Evolutionary conservation across 1,140 invertebrate genomes (phyloP).

Genomic region (Mesaphorura yosii): DNA sequence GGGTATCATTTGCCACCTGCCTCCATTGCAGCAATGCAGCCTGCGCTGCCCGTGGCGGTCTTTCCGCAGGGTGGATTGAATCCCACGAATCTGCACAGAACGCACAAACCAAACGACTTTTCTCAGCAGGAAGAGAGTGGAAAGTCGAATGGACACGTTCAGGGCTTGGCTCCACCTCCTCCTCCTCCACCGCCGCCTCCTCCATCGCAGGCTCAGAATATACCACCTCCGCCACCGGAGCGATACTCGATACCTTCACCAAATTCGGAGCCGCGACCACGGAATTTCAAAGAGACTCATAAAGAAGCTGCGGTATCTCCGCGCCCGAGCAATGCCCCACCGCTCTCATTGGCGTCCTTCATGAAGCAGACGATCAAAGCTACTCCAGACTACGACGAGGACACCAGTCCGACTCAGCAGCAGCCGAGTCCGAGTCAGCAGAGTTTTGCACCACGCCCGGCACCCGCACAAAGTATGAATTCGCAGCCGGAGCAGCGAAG

Average conservation of each 20-base stretch:
- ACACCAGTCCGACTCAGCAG: too few relatives aligned
- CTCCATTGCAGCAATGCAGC: slow-evolving; percentile 45
- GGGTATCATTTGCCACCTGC: slow-evolving; percentile 40
- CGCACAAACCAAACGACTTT: slow-evolving; percentile 22
- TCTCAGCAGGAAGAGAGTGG: slow-evolving; percentile 4
- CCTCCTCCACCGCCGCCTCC: slow-evolving; percentile 32
- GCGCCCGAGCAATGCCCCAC: background rate
- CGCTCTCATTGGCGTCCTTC: slow-evolving; percentile 1
- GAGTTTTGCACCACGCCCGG: background rate
- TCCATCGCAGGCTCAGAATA: background rate
- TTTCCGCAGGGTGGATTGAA: slow-evolving; percentile 44
- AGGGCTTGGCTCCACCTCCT: slow-evolving; percentile 38
- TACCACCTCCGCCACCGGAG: slow-evolving; percentile 13
- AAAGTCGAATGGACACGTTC: background rate
- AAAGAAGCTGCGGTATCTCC: background rate
- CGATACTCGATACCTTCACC: background rate
- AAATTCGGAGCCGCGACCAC: slow-evolving; percentile 4
- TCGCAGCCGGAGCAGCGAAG: background rate
- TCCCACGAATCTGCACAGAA: slow-evolving; percentile 15
- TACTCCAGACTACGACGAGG: too few relatives aligned
- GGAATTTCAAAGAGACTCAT: background rate
- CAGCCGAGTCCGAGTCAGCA: too few relatives aligned
- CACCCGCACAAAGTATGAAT: background rate
- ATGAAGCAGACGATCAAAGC: slow-evolving; percentile 11
- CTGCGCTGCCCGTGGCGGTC: slow-evolving; percentile 56